These are phyloP conservation scores for Mirza zaza DNA, from an alignment of 2,113 vertebrate genomes.

Conservation along the genomic window DNA sequence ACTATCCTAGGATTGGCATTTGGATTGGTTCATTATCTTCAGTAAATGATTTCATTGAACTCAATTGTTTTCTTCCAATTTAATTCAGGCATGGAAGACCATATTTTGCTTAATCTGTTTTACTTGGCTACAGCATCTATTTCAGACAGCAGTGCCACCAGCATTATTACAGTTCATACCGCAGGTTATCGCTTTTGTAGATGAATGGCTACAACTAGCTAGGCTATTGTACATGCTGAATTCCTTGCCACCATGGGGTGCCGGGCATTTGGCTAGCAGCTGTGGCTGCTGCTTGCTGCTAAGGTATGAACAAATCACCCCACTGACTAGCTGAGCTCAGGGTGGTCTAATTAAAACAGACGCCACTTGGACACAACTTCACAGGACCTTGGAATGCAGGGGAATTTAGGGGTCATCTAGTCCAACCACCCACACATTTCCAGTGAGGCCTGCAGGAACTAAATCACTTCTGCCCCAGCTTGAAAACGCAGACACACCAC, in stretches of 20 bases:
- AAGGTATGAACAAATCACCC: conserved; percentile 45
- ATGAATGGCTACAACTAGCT: neutral
- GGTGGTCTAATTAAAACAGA: conserved; percentile 65
- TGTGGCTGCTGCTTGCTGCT: conserved; percentile 11
- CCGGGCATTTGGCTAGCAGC: conserved; percentile 52
- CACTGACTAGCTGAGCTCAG: neutral
- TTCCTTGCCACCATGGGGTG: conserved; percentile 2
- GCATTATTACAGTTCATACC: neutral
- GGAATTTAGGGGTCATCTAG: conserved; percentile 33
- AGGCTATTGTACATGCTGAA: neutral
- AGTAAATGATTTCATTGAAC: conserved; percentile 22
- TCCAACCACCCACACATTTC: conserved; percentile 10
- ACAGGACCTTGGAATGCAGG: conserved; percentile 32
- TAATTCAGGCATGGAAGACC: neutral
- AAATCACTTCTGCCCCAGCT: conserved; percentile 28
- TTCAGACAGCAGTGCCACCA: conserved; percentile 4
- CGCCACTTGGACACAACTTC: conserved; percentile 54
- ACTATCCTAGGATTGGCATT: neutral
- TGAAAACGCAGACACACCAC: neutral
- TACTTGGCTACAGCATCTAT: neutral
- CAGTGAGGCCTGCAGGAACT: neutral
- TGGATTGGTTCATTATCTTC: neutral
- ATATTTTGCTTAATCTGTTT: conserved; percentile 16
- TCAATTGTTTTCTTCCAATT: neutral
- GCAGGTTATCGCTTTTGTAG: neutral